Evolutionary conservation across 2,113 vertebrate species (phyloP), one percentile per base, ranked within the genome.

Genomic region (Syngnathoides biaculeatus): DNA sequence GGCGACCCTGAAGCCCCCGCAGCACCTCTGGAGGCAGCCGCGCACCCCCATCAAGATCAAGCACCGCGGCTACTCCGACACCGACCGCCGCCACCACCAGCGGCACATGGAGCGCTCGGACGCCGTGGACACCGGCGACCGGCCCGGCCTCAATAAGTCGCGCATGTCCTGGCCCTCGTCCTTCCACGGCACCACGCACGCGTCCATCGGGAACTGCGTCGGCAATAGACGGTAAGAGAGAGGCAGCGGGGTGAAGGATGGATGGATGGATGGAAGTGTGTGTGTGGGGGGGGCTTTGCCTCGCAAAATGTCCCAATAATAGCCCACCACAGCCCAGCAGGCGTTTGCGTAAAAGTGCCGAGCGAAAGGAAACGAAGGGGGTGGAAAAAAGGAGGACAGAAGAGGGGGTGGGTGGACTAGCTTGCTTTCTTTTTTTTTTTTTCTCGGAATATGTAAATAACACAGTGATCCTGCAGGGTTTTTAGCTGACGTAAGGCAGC

Each of bases 121-220:
- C 80, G 96, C 96, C 81, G 90, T 98, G 91, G 96, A 98, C 84
- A 94, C 94, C 61, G 91, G 94, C 79, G 95, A 97, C 90, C 90
- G 96, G 78, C 96, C 94, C 0, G 96, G 96, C 43, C 90, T 98
- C 69, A 94, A 93, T 71, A 95, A 94, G 68, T 93, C 94, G 65
- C 95, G 95, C 65, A 95, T 97, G 96, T 98, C 96, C 64, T 98
- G 96, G 95, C 96, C 96, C 19, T 97, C 95, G 57, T 97, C 96
- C 47, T 94, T 97, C 78, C 96, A 96, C 26, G 94, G 95, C 77
- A 93, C 93, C 66, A 91, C 91, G 53, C 92, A 93, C 88, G 90
- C 92, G 15, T 92, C 92, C 82, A 89, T 93, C 70, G 90, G 91
- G 52, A 90, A 93, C 72, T 84, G 91, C 85, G 73, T 88, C 71